phyloP scores from a whole-genome alignment of 2,113 vertebrate species.

The Cisticola juncidis region DNA sequence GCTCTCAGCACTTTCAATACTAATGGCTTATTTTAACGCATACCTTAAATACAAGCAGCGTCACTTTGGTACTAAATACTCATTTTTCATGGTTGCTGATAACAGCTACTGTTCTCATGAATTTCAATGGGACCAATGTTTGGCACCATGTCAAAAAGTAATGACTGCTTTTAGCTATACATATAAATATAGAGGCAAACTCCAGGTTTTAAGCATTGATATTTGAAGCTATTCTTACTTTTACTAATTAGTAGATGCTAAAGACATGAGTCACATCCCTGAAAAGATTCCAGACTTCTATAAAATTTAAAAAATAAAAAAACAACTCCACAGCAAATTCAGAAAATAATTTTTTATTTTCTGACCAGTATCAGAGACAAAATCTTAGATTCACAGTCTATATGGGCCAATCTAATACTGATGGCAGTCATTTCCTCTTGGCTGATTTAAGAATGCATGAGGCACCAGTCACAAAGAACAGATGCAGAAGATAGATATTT shows the following conservation, averaged over 20 bases:
- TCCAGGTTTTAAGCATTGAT: not conserved
- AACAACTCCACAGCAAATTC: not conserved
- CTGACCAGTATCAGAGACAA: not conserved
- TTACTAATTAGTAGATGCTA: not conserved
- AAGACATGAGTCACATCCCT: not conserved
- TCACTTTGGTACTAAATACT: not conserved
- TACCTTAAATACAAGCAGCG: not conserved
- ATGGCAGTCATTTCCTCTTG: not conserved
- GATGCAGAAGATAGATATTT: not conserved
- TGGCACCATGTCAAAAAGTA: not conserved
- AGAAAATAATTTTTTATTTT: not conserved
- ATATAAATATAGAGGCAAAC: not conserved
- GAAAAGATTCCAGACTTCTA: not conserved
- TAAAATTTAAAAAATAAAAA: not conserved
- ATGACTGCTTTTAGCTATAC: not conserved
- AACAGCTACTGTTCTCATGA: not conserved
- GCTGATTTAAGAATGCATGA: not conserved
- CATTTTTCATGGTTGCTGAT: not conserved
- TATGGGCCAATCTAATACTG: not conserved
- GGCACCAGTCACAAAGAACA: not conserved
- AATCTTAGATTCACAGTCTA: not conserved
- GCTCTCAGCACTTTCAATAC: fast-evolving
- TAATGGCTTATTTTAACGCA: not conserved
- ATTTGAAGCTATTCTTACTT: not conserved
- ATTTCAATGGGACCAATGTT: not conserved